Conservation (phyloP, 2,113 vertebrate genomes). For the Mustela lutreola region DNA sequence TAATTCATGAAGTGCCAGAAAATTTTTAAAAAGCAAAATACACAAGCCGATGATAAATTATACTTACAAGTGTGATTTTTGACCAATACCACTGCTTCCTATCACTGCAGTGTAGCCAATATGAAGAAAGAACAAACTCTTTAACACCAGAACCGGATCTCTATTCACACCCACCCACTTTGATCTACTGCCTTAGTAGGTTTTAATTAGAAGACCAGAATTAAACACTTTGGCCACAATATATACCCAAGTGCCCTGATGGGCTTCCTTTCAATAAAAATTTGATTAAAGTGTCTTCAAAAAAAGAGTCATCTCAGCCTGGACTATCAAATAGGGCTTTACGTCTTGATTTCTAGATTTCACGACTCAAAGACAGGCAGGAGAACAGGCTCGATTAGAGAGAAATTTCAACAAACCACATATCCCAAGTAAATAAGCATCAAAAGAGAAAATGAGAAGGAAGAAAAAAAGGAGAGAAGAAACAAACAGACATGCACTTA, state of each 20-base stretch:
- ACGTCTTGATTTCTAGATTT: not conserved
- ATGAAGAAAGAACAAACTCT: not conserved
- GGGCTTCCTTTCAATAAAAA: not conserved
- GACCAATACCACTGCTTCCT: not conserved
- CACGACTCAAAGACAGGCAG: constrained; percentile 26
- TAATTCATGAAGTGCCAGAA: not conserved
- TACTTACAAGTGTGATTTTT: not conserved
- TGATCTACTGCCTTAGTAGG: not conserved
- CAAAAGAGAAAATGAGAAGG: not conserved
- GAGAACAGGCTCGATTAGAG: not conserved
- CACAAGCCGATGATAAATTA: not conserved
- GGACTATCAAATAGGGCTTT: constrained; percentile 23
- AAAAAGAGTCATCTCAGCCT: not conserved
- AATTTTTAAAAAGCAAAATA: not conserved
- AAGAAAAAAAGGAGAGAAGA: not conserved
- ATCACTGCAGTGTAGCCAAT: not conserved
- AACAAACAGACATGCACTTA: not conserved
- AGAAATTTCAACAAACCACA: not conserved
- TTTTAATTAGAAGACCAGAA: constrained; percentile 62
- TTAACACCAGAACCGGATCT: constrained; percentile 13
- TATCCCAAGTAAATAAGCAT: not conserved
- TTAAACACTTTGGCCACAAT: not conserved
- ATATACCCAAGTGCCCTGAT: not conserved
- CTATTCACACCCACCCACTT: not conserved
- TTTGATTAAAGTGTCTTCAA: not conserved